Evolutionary conservation across 2,113 vertebrate species (phyloP).

Genomic region (Hemicordylus capensis): DNA sequence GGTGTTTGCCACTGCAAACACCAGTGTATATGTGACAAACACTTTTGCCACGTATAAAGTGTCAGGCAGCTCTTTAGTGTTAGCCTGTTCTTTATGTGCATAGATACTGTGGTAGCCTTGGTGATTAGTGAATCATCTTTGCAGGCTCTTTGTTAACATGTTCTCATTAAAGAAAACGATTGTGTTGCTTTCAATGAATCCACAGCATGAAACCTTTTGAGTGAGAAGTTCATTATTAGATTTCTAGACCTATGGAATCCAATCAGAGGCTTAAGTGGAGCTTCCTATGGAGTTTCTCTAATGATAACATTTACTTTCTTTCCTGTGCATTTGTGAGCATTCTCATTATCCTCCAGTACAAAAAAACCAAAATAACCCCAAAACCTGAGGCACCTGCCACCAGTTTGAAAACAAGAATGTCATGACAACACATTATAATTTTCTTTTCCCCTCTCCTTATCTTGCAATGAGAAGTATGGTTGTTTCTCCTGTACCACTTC

Average conservation of each 20-base stretch:
- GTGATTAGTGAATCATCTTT: constrained; percentile 22
- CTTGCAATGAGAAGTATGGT: not conserved
- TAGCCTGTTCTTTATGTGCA: not conserved
- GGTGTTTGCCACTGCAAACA: not conserved
- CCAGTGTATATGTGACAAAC: not conserved
- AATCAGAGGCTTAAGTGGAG: not conserved
- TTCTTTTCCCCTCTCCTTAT: not conserved
- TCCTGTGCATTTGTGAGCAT: not conserved
- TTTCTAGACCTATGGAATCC: constrained; percentile 13
- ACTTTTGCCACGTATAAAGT: not conserved
- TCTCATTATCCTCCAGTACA: not conserved
- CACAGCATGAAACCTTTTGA: constrained; percentile 7
- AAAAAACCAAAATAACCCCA: too few species aligned
- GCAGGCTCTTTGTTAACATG: constrained; percentile 12
- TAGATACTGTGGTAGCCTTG: not conserved
- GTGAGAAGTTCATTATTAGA: constrained; percentile 4
- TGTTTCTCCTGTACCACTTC: not conserved
- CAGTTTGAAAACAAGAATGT: not conserved
- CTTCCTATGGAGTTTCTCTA: not conserved
- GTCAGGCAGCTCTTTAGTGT: not conserved
- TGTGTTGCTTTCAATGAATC: not conserved
- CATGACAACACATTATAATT: not conserved
- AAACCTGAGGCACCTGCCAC: not conserved
- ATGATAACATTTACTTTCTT: not conserved
- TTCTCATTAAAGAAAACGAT: constrained; percentile 24